A percentile compares a stretch with the other conserved stretches of the same genome.
Evolutionary conservation across 2,888 invertebrate species (phyloP).

Genomic region (Prosopocoilus inquinatus): DNA sequence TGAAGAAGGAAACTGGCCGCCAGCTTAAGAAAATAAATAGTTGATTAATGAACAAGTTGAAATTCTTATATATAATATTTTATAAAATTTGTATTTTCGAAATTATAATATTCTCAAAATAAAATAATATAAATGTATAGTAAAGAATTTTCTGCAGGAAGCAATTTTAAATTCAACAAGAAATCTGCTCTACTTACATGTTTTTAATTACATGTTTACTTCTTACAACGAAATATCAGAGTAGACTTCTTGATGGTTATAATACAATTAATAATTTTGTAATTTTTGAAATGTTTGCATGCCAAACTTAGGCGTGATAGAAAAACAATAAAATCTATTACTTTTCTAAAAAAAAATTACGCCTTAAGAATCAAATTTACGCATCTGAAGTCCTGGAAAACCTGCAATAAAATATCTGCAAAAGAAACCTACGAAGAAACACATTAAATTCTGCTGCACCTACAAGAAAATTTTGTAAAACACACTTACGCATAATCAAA

Average conservation of each 20-base stretch:
- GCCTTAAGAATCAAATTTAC: constrained; percentile 22
- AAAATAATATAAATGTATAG: no score
- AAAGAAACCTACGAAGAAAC: constrained; percentile 15
- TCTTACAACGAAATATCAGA: no score
- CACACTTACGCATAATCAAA: no score
- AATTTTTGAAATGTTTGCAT: no score
- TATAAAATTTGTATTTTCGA: constrained; percentile 2
- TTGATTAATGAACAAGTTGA: constrained; percentile 37
- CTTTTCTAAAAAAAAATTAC: constrained; percentile 18
- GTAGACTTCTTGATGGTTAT: no score
- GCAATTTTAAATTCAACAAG: no score
- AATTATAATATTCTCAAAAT: no score
- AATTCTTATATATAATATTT: background rate
- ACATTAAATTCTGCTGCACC: constrained; percentile 13
- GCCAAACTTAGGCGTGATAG: no score
- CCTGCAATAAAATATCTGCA: constrained; percentile 25
- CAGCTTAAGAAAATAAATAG: constrained; percentile 58
- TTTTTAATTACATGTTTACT: no score
- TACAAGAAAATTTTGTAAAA: constrained; percentile 11
- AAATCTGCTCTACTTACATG: no score
- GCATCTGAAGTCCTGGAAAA: constrained; percentile 15
- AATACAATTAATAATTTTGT: no score
- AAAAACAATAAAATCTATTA: constrained; percentile 12
- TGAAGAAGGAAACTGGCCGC: constrained; percentile 80
- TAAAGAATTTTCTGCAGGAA: no score